Evolutionary conservation across 2,888 invertebrate genomes (phyloP).

Genomic region (Idaea straminata): DNA sequence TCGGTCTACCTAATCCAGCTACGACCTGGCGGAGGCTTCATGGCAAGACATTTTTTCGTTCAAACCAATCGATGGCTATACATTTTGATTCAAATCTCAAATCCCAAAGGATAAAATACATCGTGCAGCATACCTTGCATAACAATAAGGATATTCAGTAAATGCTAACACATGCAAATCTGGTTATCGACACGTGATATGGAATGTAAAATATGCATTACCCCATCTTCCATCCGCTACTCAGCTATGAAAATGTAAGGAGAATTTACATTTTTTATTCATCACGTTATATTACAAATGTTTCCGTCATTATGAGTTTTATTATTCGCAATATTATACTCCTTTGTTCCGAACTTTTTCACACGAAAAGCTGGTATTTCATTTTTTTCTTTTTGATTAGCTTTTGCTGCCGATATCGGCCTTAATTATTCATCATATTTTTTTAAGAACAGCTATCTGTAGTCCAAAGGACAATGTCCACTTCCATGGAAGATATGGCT

Average conservation of each 20-base stretch:
- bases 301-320: neutral
- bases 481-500: too few relatives aligned
- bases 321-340: neutral
- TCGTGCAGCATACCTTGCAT: neutral
- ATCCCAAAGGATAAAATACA: neutral
- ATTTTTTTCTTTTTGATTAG: too few relatives aligned
- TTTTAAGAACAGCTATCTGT: too few relatives aligned
- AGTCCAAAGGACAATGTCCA: too few relatives aligned
- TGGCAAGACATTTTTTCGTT: too few relatives aligned
- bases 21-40: too few relatives aligned
- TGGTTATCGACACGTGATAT: slow-evolving; percentile 26
- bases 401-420: too few relatives aligned
- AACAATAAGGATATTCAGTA: slow-evolving; percentile 12
- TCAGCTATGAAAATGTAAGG: slow-evolving; percentile 16
- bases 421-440: too few relatives aligned
- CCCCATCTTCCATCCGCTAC: slow-evolving; percentile 7
- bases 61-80: neutral
- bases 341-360: too few relatives aligned
- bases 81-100: neutral
- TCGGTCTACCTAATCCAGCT: too few relatives aligned
- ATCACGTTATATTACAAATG: neutral
- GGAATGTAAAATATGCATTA: slow-evolving; percentile 32
- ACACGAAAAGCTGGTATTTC: too few relatives aligned
- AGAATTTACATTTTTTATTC: slow-evolving; percentile 22
- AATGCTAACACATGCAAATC: slow-evolving; percentile 28